Evolutionary conservation across 2,797 vertebrate species (phyloP), one percentile per base, ranked within the genome.

Genomic region (Cyclopterus lumpus): DNA sequence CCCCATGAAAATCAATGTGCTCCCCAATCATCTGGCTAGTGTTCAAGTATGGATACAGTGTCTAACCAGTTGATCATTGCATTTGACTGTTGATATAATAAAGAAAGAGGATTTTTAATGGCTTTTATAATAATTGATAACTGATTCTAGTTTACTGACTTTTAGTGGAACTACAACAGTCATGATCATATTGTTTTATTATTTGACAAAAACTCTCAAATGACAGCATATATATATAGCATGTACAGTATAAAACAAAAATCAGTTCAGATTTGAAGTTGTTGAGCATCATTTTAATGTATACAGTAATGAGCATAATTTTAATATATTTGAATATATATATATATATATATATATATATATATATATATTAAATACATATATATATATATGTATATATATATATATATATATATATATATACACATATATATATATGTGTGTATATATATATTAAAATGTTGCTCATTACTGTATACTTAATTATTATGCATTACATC

Each of bases 1-100:
- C 57, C 40, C 24, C 60, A 46, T 16, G 20, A 22, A 36, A 64
- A 83, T 84, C 81, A 67, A 70, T 67, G 64, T 2, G n/a, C 20
- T 55, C 8, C 12, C 20, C 73, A 75, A 40, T 83, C 59, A 69
- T 63, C 7, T 38, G 0, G 46, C 60, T 46, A 28, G 8, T 55
- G 57, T 49, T 14, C 16, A 36, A 44, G n/a, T 28, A 1, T 6
- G 5, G 38, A 20, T 9, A 1, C 28, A 16, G 22, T 22, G 18
- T 30, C 2, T 20, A 38, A 44, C 24, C 4, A 12, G n/a, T 51
- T 14, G n/a, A 49, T 3, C 32, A 8, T 14, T 42, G 34, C n/a
- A 28, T 67, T 67, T 36, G 38, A 40, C 38, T 5, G 11, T 53
- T 53, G 48, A 51, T 51, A 7, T 53, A 7, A 53, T 53, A 53